Percentiles rank a stretch among this genome's conserved stretches.
Conservation (phyloP, 2,113 vertebrate genomes). For the Deroptyus accipitrinus region DNA sequence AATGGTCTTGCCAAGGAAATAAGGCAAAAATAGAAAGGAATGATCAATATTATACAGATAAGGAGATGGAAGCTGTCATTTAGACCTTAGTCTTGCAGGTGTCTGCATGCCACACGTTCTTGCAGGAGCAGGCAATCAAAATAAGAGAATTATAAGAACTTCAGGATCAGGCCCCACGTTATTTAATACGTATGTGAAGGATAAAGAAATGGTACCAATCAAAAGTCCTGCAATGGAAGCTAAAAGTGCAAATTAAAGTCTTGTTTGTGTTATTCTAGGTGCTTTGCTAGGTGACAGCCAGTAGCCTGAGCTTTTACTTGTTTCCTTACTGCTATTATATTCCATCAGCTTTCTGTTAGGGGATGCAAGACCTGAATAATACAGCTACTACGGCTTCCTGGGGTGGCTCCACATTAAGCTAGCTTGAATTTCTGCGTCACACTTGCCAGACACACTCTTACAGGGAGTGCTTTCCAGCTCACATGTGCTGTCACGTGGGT, state of each 20-base stretch:
- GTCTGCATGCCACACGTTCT: not conserved
- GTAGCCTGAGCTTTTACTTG: not conserved
- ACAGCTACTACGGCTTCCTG: not conserved
- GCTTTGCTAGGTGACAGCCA: not conserved
- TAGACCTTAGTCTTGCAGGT: not conserved
- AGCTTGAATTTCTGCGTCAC: not conserved
- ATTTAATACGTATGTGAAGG: not conserved
- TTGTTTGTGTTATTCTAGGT: not conserved
- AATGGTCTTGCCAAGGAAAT: not conserved
- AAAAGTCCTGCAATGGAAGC: not conserved
- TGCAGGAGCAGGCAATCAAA: not conserved
- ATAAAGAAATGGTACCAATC: not conserved
- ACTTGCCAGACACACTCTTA: fast-evolving
- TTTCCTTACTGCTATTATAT: not conserved
- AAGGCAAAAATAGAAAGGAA: not conserved
- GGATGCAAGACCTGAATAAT: not conserved
- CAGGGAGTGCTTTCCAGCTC: not conserved
- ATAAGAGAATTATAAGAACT: not conserved
- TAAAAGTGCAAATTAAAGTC: not conserved
- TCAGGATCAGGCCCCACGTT: not conserved
- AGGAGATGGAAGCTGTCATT: not conserved
- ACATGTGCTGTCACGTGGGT: fast-evolving
- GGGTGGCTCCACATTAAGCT: not conserved
- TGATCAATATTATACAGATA: not conserved
- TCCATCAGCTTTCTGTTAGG: not conserved